Conservation (phyloP, 2,888 invertebrate species). For the Phyllotreta striolata region DNA sequence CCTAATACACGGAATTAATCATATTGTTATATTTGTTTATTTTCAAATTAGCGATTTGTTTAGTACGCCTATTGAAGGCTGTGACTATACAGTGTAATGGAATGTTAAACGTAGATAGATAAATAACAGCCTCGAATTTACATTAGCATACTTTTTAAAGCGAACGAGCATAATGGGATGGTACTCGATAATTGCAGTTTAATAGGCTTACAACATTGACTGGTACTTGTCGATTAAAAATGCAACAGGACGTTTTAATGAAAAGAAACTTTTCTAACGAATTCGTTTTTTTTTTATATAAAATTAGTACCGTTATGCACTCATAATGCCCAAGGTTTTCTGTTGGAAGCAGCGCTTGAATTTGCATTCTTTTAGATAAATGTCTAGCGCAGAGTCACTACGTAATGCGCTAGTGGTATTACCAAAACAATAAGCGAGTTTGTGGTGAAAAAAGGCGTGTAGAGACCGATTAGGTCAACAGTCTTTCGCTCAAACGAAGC, state of each 20-base stretch:
- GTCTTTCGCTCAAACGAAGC: slow-evolving; percentile 24
- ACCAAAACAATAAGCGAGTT: slow-evolving; percentile 35
- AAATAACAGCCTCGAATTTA: slow-evolving; percentile 24
- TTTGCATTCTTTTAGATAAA: slow-evolving; percentile 30
- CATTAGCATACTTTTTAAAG: slow-evolving; percentile 27
- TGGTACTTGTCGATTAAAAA: too few species aligned
- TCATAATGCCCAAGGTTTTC: slow-evolving; percentile 12
- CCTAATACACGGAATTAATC: background rate
- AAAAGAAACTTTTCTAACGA: background rate
- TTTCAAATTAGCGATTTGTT: background rate
- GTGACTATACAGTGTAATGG: slow-evolving; percentile 22
- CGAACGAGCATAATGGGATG: slow-evolving; percentile 19
- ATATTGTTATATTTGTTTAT: slow-evolving; percentile 7
- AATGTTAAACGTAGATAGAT: slow-evolving; percentile 24
- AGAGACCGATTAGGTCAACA: slow-evolving; percentile 34
- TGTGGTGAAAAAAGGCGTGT: slow-evolving; percentile 33
- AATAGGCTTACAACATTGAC: background rate
- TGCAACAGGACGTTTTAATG: too few species aligned
- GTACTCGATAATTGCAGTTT: slow-evolving; percentile 14
- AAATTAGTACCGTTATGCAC: slow-evolving; percentile 4
- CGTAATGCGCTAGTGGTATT: slow-evolving; percentile 24
- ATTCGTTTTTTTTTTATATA: background rate
- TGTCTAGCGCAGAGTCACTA: background rate
- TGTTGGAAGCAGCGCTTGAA: slow-evolving; percentile 1
- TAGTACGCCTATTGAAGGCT: slow-evolving; percentile 23